phyloP scores from a whole-genome alignment of 2,113 vertebrate genomes.

The Bolborhynchus lineola region DNA sequence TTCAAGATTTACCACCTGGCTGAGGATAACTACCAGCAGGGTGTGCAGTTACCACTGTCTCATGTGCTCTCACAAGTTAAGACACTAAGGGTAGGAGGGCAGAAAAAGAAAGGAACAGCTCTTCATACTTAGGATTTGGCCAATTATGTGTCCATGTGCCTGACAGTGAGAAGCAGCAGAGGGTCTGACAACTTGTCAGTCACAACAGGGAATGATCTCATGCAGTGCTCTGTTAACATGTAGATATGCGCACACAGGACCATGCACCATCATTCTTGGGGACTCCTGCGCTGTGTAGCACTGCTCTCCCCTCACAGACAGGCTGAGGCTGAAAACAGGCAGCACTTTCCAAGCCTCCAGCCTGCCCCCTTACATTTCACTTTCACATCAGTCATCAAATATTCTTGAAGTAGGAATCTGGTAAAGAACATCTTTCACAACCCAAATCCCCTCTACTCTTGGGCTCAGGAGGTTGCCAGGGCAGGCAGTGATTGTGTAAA shows the following conservation, averaged over 20 bases:
- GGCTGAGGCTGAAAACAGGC: not conserved
- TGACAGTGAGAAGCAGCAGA: not conserved
- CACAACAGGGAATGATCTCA: not conserved
- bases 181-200: not conserved
- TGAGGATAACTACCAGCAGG: not conserved
- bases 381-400: not conserved
- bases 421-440: not conserved
- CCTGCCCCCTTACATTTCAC: not conserved
- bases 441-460: not conserved
- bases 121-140: not conserved
- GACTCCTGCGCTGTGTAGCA: not conserved
- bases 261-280: not conserved
- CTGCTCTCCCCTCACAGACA: not conserved
- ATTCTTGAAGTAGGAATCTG: not conserved
- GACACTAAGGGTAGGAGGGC: not conserved
- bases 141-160: not conserved
- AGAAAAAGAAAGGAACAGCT: not conserved
- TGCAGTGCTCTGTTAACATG: not conserved
- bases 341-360: not conserved
- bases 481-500: not conserved
- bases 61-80: not conserved
- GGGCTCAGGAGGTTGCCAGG: not conserved
- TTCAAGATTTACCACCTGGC: not conserved
- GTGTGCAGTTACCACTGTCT: not conserved
- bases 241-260: accelerated